These are phyloP conservation scores for Antechinus stuartii DNA, from an alignment of 2,113 vertebrate species.

Conservation along the genomic window DNA sequence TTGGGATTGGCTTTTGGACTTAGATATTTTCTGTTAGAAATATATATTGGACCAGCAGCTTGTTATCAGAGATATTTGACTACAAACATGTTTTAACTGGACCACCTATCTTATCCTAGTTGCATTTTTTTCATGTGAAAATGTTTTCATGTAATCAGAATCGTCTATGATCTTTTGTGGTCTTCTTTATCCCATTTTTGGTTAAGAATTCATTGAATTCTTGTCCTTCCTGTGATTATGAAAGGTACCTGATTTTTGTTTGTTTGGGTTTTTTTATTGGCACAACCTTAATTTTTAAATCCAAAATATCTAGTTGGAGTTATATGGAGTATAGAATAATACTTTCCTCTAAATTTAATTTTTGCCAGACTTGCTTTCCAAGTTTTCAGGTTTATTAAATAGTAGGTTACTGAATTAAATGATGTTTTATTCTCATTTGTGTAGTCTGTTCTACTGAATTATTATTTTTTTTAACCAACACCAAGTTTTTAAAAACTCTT, in stretches of 20 bases:
- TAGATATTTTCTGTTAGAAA: not conserved
- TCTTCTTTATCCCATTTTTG: not conserved
- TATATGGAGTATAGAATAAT: not conserved
- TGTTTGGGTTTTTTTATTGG: not conserved
- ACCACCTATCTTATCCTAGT: not conserved
- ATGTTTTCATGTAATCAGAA: not conserved
- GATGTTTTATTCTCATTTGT: not conserved
- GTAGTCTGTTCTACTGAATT: not conserved
- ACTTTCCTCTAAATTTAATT: not conserved
- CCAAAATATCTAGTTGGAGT: not conserved
- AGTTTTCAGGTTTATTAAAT: not conserved
- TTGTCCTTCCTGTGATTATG: not conserved
- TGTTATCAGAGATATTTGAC: not conserved
- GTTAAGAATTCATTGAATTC: not conserved
- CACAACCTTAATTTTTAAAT: not conserved
- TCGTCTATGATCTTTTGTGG: not conserved
- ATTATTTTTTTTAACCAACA: not conserved
- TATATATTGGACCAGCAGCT: not conserved
- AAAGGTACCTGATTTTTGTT: not conserved
- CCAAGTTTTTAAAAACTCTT: not conserved
- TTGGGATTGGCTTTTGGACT: not conserved
- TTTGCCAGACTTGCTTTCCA: not conserved
- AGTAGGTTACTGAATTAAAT: not conserved
- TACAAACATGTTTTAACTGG: not conserved
- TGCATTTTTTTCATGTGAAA: not conserved